Percentiles rank a stretch among this genome's conserved stretches.
These are phyloP conservation scores for Leuciscus idus DNA, from an alignment of 2,113 vertebrate species.

Conservation along the genomic window DNA sequence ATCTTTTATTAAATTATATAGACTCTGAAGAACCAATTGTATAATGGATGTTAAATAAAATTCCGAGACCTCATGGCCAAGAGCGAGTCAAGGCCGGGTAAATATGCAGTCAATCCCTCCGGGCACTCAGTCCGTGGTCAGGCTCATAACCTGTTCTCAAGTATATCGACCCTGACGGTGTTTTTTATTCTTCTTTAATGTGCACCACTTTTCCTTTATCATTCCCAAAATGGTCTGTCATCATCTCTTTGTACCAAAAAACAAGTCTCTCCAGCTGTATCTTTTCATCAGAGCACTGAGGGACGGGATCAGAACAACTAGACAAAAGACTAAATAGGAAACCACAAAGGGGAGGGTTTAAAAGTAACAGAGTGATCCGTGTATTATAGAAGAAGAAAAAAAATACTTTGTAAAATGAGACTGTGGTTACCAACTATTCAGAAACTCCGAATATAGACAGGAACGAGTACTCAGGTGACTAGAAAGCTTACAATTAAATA, in stretches of 20 bases:
- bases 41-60: conserved; percentile 1
- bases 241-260: not conserved
- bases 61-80: not conserved
- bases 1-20: not conserved
- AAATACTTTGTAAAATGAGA: not conserved
- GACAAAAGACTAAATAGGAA: not conserved
- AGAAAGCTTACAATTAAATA: not conserved
- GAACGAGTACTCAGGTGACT: not conserved
- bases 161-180: not conserved
- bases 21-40: not conserved
- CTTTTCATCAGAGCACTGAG: not conserved
- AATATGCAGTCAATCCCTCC: not conserved
- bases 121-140: not conserved
- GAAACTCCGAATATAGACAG: not conserved
- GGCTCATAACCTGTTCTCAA: not conserved
- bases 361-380: not conserved
- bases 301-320: not conserved
- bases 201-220: not conserved
- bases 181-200: not conserved
- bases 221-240: not conserved
- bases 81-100: not conserved
- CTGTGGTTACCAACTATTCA: not conserved
- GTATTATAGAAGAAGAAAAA: not conserved
- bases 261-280: not conserved
- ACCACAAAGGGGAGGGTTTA: not conserved